Evolutionary conservation across 2,113 vertebrate species (phyloP).

Genomic region (Alaudala cheleensis): DNA sequence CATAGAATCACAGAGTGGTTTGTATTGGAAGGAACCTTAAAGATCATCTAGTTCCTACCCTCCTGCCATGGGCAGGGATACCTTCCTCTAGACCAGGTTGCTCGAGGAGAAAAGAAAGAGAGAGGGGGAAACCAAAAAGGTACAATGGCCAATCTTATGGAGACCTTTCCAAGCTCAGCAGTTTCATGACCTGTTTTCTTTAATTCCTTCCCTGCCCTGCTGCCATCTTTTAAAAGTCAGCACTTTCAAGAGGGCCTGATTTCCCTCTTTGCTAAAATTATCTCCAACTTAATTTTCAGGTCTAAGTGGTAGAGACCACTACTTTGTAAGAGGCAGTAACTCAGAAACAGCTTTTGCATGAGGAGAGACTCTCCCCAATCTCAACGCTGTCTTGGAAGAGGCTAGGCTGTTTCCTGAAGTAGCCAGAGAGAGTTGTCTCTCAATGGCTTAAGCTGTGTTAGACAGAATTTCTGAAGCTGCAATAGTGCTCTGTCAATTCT

Average conservation of each 20-base stretch:
- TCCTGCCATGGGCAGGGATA: too few species aligned
- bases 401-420: neutral
- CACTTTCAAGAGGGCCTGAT: neutral
- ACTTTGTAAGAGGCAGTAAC: neutral
- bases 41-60: neutral
- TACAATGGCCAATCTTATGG: accelerated
- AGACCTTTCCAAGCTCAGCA: neutral
- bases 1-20: neutral
- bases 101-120: neutral
- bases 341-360: neutral
- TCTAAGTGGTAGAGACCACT: neutral
- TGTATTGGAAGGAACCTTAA: neutral
- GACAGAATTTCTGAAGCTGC: neutral
- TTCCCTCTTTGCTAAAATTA: neutral
- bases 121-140: neutral
- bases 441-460: neutral
- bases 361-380: neutral
- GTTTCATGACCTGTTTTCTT: neutral
- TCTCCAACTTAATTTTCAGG: neutral
- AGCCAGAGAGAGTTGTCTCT: neutral
- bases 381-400: neutral
- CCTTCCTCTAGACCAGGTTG: neutral
- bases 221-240: neutral
- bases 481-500: neutral
- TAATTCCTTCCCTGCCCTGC: neutral